Evolutionary conservation across 2,888 invertebrate genomes (phyloP), one percentile per base, ranked within the genome.

Genomic region (Dione juno): DNA sequence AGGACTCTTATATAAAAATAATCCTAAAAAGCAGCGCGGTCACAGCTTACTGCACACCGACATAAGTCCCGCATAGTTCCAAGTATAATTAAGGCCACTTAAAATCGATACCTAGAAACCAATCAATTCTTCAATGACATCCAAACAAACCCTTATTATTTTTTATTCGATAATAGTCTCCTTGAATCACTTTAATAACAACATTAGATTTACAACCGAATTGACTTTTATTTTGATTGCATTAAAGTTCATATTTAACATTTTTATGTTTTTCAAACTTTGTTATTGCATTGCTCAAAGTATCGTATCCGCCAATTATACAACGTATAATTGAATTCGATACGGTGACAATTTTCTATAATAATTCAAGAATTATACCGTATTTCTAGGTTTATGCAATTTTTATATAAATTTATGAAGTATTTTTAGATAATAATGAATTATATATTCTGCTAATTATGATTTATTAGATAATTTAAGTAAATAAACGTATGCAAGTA

Each of bases 221-320:
- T 3, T 65, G 19, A 61, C 70, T 77, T 66, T 65, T 82, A 77
- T 14, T 0, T 0, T 1, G 0, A 3, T 43, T 11, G 0, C 0
- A 0, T 13, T 82, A 84, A 76, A 74, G 81, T 77, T 73, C 19
- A 54, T 75, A 79, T 72, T 82, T 14, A 19, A 57, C 48, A 45
- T 40, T 40, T 45, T 19, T 7, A 43, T 57, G 41, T 37, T 14
- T 52, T 53, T 45, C 52, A 72, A 75, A 75, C 69, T 77, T 81
- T 77, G 80, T 78, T 76, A 79, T 77, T 74, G 77, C 77, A 75
- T 75, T 76, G 71, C 77, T 79, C 77, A 76, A 80, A 81, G 80
- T 79, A 84, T 84, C 82, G 81, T 84, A 87, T 85, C 84, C 84
- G 77, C 83, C 82, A 87, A 88, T 89, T 88, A 90, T 82, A 81